These are phyloP conservation scores for Colletes collaris DNA, from an alignment of 2,888 invertebrate genomes.

Conservation along the genomic window DNA sequence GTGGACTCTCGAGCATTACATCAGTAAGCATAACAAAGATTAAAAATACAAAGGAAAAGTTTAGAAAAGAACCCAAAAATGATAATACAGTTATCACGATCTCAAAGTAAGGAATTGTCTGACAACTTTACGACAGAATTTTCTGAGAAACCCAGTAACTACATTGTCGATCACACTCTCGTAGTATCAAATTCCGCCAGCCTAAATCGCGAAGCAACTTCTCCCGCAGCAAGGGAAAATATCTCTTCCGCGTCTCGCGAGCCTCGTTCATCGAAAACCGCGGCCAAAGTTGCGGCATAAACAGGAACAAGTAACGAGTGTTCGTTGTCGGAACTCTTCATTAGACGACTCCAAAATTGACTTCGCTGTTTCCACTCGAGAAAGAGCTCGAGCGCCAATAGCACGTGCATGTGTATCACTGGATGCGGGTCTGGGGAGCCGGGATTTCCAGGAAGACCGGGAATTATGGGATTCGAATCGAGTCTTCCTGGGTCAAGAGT, in stretches of 20 bases:
- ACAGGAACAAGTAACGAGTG: conserved; percentile 50
- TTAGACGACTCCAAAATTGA: conserved; percentile 54
- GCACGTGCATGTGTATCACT: conserved; percentile 26
- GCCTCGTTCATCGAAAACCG: not conserved
- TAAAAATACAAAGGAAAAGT: no score
- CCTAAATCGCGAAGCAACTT: not conserved
- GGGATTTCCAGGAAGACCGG: conserved; percentile 42
- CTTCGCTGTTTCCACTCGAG: conserved; percentile 50
- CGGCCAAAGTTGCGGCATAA: conserved; percentile 9
- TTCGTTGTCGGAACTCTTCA: conserved; percentile 48
- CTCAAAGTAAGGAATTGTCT: no score
- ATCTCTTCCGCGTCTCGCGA: not conserved
- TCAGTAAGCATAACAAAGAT: no score
- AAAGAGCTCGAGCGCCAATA: conserved; percentile 47
- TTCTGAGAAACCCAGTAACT: no score
- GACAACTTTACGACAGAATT: no score
- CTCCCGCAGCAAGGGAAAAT: not conserved
- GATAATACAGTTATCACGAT: no score
- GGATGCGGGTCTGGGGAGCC: conserved; percentile 10
- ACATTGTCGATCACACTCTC: not conserved
- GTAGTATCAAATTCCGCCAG: not conserved
- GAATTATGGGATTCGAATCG: conserved; percentile 52
- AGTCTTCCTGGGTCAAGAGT: conserved; percentile 54
- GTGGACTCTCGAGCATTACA: no score
- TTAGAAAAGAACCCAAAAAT: no score